phyloP scores from a whole-genome alignment of 2,888 invertebrate genomes.

The Eumerus sabulonum region DNA sequence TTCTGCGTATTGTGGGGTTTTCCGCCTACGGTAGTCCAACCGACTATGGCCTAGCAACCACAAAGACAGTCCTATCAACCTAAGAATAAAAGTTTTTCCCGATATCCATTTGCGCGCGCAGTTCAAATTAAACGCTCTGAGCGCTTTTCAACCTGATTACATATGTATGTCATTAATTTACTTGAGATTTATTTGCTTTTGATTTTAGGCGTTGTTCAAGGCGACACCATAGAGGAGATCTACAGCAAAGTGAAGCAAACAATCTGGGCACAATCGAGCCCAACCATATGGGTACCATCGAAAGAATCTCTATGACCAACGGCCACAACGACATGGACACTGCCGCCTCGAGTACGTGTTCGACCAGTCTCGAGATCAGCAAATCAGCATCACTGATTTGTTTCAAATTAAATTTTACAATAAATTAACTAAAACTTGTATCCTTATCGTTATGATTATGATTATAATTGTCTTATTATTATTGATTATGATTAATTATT shows the following conservation, averaged over 20 bases:
- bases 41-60: no score
- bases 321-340: conserved; percentile 81
- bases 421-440: conserved; percentile 63
- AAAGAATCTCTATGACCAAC: conserved; percentile 95
- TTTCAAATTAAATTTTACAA: conserved; percentile 60
- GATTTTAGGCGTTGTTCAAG: conserved; percentile 92
- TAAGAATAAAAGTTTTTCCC: no score
- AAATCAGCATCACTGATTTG: conserved; percentile 72
- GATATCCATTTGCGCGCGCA: no score
- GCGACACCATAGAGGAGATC: conserved; percentile 98
- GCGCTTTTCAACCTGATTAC: no score
- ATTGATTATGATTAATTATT: conserved; percentile 29
- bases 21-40: no score
- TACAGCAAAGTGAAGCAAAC: conserved; percentile 96
- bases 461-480: conserved; percentile 60
- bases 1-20: no score
- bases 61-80: no score
- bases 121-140: no score
- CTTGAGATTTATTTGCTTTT: conserved; percentile 2
- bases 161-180: no score
- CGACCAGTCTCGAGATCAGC: conserved; percentile 79
- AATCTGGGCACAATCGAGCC: conserved; percentile 96
- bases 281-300: conserved; percentile 97
- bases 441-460: conserved; percentile 63
- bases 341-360: conserved; percentile 80